Base-by-base conservation (phyloP, 2,113 vertebrate genomes). In the Leuciscus idus region DNA sequence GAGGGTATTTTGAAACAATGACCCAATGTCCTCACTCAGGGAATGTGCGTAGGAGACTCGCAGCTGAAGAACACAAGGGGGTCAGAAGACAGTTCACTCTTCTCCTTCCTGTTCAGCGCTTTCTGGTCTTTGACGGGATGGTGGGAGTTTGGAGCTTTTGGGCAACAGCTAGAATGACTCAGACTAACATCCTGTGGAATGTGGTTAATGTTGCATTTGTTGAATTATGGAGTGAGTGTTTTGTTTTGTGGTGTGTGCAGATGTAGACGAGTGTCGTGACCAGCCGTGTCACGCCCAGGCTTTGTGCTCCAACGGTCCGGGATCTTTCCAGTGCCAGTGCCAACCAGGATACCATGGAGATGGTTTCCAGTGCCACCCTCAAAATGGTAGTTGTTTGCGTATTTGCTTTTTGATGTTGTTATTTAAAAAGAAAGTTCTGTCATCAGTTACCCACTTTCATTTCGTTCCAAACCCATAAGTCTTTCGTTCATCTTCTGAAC, bases 251-350 rank as follows among this genome's bases (percentile, higher is more conserved):
- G 10, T 84, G n/a, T 55, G 81, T 77, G 39, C 64, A 90, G 97
- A 97, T 10, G 80, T 96, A 4, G 95, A 98, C 2, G 97, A 99
- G 83, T 98, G 97, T 39, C 81, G 79, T 0, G 91, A 95, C 19
- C 94, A 92, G 84, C 96, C 94, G 0, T 98, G 98, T 84, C 95
- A 98, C 88, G 78, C 89, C 0, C 92, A 91, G 0, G 97, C 96
- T 61, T 8, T 91, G 89, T 99, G 97, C 91, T 89, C 92, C 89
- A 97, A 98, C 59, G 87, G 87, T 2, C 91, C 92, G 1, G 96
- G 95, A 11, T 97, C 97, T 87, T 98, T 97, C 93, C 93, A 94
- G 36, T 99, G 97, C 90, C 95, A 0, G 19, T 99, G 97, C 92
- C 92, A 84, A 30, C 88, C 92, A 0, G 96, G 96, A 0, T 97